Evolutionary conservation across 2,113 vertebrate species (phyloP), one percentile per base, ranked within the genome.

Genomic region (Misgurnus mizolepis): DNA sequence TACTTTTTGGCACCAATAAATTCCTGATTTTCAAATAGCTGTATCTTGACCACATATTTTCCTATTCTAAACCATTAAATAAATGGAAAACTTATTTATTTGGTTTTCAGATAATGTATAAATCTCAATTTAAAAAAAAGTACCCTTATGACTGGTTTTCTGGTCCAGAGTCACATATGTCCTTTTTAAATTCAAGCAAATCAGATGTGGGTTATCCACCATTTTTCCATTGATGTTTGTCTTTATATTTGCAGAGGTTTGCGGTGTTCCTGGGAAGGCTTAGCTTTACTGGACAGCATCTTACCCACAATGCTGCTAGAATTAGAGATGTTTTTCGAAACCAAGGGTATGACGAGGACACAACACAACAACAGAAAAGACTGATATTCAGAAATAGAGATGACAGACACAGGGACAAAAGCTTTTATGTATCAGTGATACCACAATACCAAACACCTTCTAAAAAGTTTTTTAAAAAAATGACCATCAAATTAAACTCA

Each of bases 251-350:
- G 43, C 56, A 98, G 97, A 3, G 94, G 97, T 14, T 89, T 99
- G 62, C 92, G 95, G 10, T 97, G 96, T 87, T 93, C 95, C 4
- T 91, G 93, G 94, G 85, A 92, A 0, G 96, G 96, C 1, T 91
- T 99, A 84, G 92, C 94, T 2, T 84, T 98, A 80, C 85, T 98
- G 84, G 97, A 98, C 89, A 93, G 94, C 41, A 85, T 98, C 55
- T 89, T 98, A 81, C 94, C 95, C 0, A 84, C 81, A n/a, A 91
- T 99, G n/a, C 90, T 98, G 4, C 82, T 91, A 79, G 93, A 85
- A 77, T 91, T 98, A 47, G 94, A 95, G 78, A 82, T 34, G 43
- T 62, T 84, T 18, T 64, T 88, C 22, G 55, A 41, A 67, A 14
- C n/a, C 75, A 11, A 40, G 78, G 45, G 41, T 15, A 7, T 39